Evolutionary conservation across 1,140 invertebrate genomes (phyloP).

Genomic region (Bombus confusus): DNA sequence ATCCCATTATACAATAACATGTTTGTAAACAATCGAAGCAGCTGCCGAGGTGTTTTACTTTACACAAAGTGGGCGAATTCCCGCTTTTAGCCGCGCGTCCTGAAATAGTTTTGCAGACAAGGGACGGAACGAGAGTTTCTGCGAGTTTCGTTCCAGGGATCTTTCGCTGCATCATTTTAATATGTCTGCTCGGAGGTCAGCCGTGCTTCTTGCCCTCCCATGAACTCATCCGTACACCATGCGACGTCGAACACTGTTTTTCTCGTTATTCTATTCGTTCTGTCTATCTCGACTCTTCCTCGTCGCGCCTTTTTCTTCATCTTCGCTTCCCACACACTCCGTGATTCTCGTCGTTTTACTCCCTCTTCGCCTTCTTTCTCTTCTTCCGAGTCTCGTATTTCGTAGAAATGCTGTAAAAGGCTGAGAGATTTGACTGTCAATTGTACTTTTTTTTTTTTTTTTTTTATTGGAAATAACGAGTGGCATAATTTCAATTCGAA

Average conservation of each 20-base stretch:
- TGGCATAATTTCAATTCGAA: no score
- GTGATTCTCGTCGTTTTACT: neutral
- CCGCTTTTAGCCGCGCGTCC: constrained; percentile 64
- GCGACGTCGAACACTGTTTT: constrained; percentile 72
- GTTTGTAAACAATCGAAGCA: constrained; percentile 44
- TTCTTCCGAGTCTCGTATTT: neutral
- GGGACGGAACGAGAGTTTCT: constrained; percentile 59
- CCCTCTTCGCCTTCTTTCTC: neutral
- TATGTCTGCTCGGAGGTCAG: constrained; percentile 80
- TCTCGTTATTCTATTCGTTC: constrained; percentile 24
- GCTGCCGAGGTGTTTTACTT: constrained; percentile 51
- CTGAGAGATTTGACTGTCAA: no score
- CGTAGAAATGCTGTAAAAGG: neutral
- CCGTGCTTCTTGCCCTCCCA: constrained; percentile 74
- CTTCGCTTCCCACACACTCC: neutral
- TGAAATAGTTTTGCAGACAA: constrained; percentile 77
- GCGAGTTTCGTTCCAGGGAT: constrained; percentile 52
- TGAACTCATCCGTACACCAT: constrained; percentile 74
- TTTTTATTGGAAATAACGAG: neutral
- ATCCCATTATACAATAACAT: constrained; percentile 8
- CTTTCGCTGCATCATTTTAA: constrained; percentile 77
- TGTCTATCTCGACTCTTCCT: neutral
- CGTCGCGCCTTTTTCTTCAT: neutral
- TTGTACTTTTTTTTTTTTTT: neutral
- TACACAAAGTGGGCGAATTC: constrained; percentile 54